Evolutionary conservation across 2,797 vertebrate species (phyloP).

Genomic region (Pangasius mekongensis): DNA sequence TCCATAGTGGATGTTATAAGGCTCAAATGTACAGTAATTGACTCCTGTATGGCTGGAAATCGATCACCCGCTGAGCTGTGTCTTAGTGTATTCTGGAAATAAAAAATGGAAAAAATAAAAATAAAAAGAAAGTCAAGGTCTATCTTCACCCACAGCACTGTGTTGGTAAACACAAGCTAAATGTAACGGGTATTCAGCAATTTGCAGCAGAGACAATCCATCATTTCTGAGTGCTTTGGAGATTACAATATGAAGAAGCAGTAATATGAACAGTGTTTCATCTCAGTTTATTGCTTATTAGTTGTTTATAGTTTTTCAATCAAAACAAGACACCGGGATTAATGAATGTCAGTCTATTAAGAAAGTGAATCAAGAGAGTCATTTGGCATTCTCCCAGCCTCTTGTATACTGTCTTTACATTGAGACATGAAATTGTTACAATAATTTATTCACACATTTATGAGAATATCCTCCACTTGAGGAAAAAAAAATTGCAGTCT

Average conservation of each 20-base stretch:
- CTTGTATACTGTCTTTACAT: neutral
- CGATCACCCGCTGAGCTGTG: constrained; percentile 30
- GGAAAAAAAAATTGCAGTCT: constrained; percentile 18
- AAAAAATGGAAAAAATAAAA: neutral
- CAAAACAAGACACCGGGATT: constrained; percentile 25
- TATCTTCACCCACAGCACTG: neutral
- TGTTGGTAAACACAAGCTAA: constrained; percentile 23
- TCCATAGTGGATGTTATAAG: neutral
- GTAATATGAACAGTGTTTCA: constrained; percentile 4
- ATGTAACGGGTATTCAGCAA: constrained; percentile 3
- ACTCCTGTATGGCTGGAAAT: constrained; percentile 17
- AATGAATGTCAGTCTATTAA: constrained; percentile 36
- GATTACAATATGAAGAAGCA: constrained; percentile 24
- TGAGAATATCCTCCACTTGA: constrained; percentile 46
- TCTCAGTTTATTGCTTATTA: constrained; percentile 21
- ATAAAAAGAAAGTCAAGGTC: neutral
- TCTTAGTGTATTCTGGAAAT: constrained; percentile 30
- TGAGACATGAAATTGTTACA: constrained; percentile 16
- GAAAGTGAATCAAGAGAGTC: neutral
- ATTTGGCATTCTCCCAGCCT: constrained; percentile 19
- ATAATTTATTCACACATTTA: constrained; percentile 44
- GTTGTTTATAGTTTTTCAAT: constrained; percentile 11
- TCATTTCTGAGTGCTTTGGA: neutral
- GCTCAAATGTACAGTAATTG: constrained; percentile 24
- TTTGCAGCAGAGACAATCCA: neutral